Base-by-base conservation (phyloP, 1,140 invertebrate genomes). In the Bombus turneri region DNA sequence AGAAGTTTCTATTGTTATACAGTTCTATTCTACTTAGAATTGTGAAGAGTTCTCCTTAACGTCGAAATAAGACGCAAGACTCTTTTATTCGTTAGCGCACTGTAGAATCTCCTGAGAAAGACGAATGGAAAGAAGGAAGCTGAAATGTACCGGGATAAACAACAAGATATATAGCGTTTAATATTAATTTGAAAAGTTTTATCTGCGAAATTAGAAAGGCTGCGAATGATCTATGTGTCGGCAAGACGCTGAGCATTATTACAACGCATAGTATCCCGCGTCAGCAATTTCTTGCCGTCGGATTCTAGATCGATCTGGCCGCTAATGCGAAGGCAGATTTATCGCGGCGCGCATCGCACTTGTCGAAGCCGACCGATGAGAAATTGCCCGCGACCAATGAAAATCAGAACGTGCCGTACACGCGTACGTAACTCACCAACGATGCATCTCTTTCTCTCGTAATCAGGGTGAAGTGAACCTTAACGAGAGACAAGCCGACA, bases 271-370 rank as follows among this genome's bases (percentile, higher is more conserved):
- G 28, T 31, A 22, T 4, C 47, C 72, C 28, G 22, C 69, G 80
- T 81, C 37, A 22, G 80, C 80, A 73, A 73, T 74, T 62, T 43
- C 80, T 81, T 72, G 34, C 68, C 28, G 39, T n/a, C 25, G 28
- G 47, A 34, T 71, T 71, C 43, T n/a, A 81, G 79, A 81, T 71
- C 79, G 53, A 75, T 75, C 53, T 39, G 15, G n/a, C 15, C 72
- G 57, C 71, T 82, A 82, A 82, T 74, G 72, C 81, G 57, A 64
- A 68, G 53, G 71, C 71, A 75, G 81, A 82, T 82, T 82, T 82
- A 82, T 82, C 81, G 81, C 25, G n/a, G 47, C 25, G 13, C n/a
- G 41, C 71, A 75, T 82, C 81, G 15, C 71, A 64, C 57, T 74
- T 73, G 81, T 75, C 71, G 80, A 73, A 81, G n/a, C 59, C 59